Conservation (phyloP, 2,113 vertebrate genomes). For the Erinaceus europaeus region DNA sequence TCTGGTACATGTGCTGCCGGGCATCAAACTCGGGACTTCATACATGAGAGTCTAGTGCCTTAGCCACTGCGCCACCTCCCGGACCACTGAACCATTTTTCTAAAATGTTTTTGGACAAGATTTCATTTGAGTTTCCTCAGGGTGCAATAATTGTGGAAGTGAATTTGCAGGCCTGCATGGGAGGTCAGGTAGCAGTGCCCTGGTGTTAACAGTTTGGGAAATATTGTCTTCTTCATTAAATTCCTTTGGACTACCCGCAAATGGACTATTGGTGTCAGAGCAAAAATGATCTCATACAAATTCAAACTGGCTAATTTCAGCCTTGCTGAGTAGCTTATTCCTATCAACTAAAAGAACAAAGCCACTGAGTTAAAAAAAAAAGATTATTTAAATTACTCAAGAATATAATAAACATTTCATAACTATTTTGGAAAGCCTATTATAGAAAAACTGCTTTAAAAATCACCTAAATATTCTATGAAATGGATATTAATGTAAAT, state of each 20-base stretch:
- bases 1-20: no score
- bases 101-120: constrained; percentile 22
- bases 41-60: no score
- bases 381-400: no score
- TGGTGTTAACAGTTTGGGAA: constrained; percentile 31
- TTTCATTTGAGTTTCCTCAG: constrained; percentile 19
- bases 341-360: constrained; percentile 29
- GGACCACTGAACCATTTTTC: no score
- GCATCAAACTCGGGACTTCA: no score
- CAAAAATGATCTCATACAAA: constrained; percentile 59
- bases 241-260: constrained; percentile 54
- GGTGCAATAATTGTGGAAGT: background rate
- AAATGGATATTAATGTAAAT: no score
- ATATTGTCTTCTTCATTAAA: constrained; percentile 61
- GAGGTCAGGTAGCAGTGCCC: constrained; percentile 32
- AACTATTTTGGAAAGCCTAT: no score
- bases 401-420: no score
- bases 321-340: constrained; percentile 19
- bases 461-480: no score
- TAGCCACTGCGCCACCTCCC: no score
- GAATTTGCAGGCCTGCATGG: constrained; percentile 29
- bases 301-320: constrained; percentile 55
- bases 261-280: constrained; percentile 39
- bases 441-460: no score
- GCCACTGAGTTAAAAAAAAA: no score